Percentiles rank a stretch among this genome's conserved stretches.
phyloP scores from a whole-genome alignment of 2,113 vertebrate genomes.

The Pantherophis guttatus region DNA sequence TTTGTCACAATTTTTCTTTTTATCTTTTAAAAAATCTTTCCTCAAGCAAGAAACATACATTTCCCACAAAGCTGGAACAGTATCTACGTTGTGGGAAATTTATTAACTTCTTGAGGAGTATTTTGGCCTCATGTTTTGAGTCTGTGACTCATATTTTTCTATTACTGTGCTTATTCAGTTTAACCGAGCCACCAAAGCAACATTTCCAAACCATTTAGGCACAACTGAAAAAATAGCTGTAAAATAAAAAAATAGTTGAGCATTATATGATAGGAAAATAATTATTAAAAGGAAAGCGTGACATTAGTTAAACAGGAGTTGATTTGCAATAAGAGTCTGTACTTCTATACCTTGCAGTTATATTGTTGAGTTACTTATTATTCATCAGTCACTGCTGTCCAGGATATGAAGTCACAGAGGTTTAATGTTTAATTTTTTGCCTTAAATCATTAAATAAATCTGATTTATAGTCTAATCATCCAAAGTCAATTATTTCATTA shows the following conservation, averaged over 20 bases:
- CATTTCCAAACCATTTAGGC: not conserved
- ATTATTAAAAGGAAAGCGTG: not conserved
- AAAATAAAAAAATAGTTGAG: not conserved
- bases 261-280: not conserved
- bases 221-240: not conserved
- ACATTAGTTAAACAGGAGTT: constrained; percentile 9
- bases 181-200: not conserved
- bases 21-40: not conserved
- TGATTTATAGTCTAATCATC: not conserved
- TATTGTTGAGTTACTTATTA: constrained; percentile 24
- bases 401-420: not conserved
- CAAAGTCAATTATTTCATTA: constrained; percentile 32
- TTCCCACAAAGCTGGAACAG: not conserved
- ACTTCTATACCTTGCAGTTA: constrained; percentile 44
- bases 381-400: constrained; percentile 10
- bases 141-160: not conserved
- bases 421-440: constrained; percentile 4
- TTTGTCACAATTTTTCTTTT: not conserved
- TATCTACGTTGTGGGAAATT: not conserved
- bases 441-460: constrained; percentile 22
- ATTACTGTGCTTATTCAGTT: not conserved
- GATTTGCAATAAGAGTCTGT: constrained; percentile 34
- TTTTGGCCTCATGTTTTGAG: not conserved
- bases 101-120: not conserved
- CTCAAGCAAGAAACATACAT: not conserved